These are phyloP conservation scores for Steinernema hermaphroditum DNA, from an alignment of 2,888 invertebrate species.

Conservation along the genomic window DNA sequence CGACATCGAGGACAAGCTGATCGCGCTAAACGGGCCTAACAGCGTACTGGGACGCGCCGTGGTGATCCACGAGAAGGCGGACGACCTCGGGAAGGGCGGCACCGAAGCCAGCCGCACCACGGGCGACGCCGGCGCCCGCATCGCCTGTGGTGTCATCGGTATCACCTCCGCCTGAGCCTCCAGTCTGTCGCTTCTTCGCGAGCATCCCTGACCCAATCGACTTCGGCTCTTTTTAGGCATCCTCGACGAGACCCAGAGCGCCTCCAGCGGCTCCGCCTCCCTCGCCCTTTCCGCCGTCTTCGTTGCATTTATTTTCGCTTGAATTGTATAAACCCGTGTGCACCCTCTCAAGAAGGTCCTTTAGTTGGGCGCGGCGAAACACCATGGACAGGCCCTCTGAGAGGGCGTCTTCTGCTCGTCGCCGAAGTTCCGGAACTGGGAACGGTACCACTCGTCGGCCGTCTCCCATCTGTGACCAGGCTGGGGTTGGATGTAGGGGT, in stretches of 20 bases:
- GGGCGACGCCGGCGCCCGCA: conserved; percentile 60
- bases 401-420: conserved; percentile 51
- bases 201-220: neutral
- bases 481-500: conserved; percentile 24
- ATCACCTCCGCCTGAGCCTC: conserved; percentile 35
- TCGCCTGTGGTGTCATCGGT: conserved; percentile 64
- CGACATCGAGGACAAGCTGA: conserved; percentile 50
- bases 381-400: conserved; percentile 56
- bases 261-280: neutral
- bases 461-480: conserved; percentile 19
- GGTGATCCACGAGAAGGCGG: conserved; percentile 65
- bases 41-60: conserved; percentile 51
- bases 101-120: conserved; percentile 54
- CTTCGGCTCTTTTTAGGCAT: neutral
- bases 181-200: neutral
- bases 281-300: neutral
- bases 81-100: conserved; percentile 67
- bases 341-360: neutral
- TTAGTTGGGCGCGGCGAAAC: conserved; percentile 42
- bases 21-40: conserved; percentile 51
- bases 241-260: conserved; percentile 13
- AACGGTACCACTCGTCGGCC: conserved; percentile 31
- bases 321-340: neutral
- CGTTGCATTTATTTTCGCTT: neutral
- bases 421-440: conserved; percentile 39